Evolutionary conservation across 2,888 invertebrate species (phyloP).

Genomic region (Bimastos eiseni): DNA sequence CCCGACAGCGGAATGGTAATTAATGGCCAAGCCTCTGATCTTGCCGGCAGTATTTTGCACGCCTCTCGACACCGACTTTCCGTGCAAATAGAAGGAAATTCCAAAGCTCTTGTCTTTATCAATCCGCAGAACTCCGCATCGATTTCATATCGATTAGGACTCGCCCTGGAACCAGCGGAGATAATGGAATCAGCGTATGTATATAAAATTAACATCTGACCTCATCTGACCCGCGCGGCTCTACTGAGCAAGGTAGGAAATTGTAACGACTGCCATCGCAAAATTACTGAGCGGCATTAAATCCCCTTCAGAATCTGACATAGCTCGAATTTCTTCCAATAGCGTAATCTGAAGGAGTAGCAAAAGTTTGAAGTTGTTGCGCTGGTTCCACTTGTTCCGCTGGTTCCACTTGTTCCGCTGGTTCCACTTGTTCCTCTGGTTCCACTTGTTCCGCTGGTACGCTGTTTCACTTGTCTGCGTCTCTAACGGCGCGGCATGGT

Average conservation of each 20-base stretch:
- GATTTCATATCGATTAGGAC: not conserved
- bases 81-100: not conserved
- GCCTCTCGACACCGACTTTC: not conserved
- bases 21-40: not conserved
- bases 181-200: not conserved
- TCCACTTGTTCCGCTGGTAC: too few species aligned
- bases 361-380: too few species aligned
- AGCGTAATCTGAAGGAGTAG: too few species aligned
- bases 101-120: not conserved
- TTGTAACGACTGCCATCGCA: too few species aligned
- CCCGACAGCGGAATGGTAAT: not conserved
- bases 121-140: not conserved
- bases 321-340: too few species aligned
- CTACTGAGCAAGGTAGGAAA: not conserved
- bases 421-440: too few species aligned
- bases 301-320: too few species aligned
- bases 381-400: too few species aligned
- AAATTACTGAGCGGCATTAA: too few species aligned
- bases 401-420: too few species aligned
- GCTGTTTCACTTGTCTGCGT: too few species aligned
- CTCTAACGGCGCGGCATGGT: too few species aligned
- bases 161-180: not conserved
- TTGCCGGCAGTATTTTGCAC: not conserved
- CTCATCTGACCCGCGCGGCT: not conserved
- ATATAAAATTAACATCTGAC: not conserved